Evolutionary conservation across 1,140 invertebrate genomes (phyloP).

Genomic region (Neodiprion fabricii): DNA sequence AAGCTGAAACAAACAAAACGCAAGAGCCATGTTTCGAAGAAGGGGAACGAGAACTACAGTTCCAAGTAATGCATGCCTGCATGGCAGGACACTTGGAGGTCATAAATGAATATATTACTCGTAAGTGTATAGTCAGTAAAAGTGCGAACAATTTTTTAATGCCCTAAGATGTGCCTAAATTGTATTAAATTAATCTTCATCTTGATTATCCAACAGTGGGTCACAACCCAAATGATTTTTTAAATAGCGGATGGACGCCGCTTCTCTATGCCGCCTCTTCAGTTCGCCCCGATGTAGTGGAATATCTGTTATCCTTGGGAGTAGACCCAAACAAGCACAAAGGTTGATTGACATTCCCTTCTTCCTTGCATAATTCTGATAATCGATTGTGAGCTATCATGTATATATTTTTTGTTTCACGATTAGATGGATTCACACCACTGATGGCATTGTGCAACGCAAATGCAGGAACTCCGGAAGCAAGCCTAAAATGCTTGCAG

Average conservation of each 20-base stretch:
- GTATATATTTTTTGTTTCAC: slow-evolving; percentile 22
- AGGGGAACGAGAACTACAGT: background rate
- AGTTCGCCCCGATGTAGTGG: slow-evolving; percentile 39
- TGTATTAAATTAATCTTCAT: slow-evolving; percentile 15
- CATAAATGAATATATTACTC: slow-evolving; percentile 39
- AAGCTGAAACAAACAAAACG: background rate
- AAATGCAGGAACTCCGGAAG: slow-evolving; percentile 24
- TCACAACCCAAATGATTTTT: slow-evolving; percentile 41
- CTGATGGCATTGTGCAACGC: slow-evolving; percentile 58
- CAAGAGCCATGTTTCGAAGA: background rate
- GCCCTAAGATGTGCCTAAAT: background rate
- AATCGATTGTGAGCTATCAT: background rate
- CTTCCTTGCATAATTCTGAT: background rate
- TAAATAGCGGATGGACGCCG: slow-evolving; percentile 47
- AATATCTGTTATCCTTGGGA: slow-evolving; percentile 44
- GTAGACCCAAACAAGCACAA: slow-evolving; percentile 54
- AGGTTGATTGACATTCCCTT: slow-evolving; percentile 33
- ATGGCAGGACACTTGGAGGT: slow-evolving; percentile 31
- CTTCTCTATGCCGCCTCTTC: slow-evolving; percentile 50
- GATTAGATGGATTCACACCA: slow-evolving; percentile 62
- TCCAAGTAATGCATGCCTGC: slow-evolving; percentile 39
- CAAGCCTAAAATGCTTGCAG: slow-evolving; percentile 42
- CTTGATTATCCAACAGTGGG: slow-evolving; percentile 28
- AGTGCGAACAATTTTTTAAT: background rate
- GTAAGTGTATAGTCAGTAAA: slow-evolving; percentile 33